Evolutionary conservation across 2,113 vertebrate species (phyloP), one percentile per base, ranked within the genome.

Genomic region (Helogale parvula): DNA sequence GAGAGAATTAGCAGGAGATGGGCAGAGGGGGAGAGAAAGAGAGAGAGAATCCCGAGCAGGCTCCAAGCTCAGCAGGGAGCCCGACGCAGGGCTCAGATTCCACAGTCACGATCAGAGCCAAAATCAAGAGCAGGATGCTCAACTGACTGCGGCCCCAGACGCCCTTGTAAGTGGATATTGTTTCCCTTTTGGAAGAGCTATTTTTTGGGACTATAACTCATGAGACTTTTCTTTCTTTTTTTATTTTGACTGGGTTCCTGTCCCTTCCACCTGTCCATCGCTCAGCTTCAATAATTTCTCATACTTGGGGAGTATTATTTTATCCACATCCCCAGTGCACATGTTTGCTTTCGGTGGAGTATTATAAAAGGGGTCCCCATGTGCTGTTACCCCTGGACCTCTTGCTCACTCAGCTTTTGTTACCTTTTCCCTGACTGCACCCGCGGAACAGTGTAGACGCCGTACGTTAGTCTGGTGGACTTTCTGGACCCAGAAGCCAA

Each of bases 81-180:
- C 57, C 2, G 2, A 23, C 21, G 7, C 57, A 1, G 57, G 57
- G 57, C 21, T 60, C 19, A 23, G 19, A 60, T 60, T 7, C 57
- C 21, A 60, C 57, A 60, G 9, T 60, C 21, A 23, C 21, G 8
- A 25, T 60, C 52, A 17, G 57, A 60, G 57, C 57, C 57, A 60
- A 25, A 60, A 60, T 23, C 57, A 60, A 25, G 57, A 23, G 57
- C 23, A 21, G 57, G 57, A 23, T 9, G 21, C 57, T 60, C 57
- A 60, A 7, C 57, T 60, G 57, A 60, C 21, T 60, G 57, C 8
- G 57, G 57, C 57, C 8, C 38, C 94, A 98, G 17, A 63, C 19
- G 19, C 57, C 19, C 41, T 91, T 52, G 98, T 99, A 16, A 98
- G 98, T 98, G 2, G 68, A 94, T 9, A 89, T 3, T 85, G 23